phyloP scores from a whole-genome alignment of 2,888 invertebrate species.

The Clostera curtula region DNA sequence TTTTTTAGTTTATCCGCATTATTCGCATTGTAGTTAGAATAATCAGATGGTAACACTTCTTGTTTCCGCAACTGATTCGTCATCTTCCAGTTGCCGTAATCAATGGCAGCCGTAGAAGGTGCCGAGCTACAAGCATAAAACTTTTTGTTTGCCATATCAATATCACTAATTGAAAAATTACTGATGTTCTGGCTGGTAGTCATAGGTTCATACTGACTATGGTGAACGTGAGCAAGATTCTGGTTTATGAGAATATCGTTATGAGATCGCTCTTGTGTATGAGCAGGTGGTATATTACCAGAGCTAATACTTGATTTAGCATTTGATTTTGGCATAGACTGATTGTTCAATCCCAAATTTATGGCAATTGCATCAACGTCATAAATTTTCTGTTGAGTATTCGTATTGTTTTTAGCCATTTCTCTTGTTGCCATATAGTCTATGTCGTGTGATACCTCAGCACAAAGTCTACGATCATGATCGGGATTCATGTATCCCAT shows the following conservation, averaged over 20 bases:
- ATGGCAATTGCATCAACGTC: conserved; percentile 61
- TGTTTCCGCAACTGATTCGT: conserved; percentile 49
- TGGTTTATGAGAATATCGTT: conserved; percentile 40
- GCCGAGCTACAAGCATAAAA: conserved; percentile 45
- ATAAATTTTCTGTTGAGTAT: conserved; percentile 44
- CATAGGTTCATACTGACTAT: conserved; percentile 50
- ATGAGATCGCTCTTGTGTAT: conserved; percentile 43
- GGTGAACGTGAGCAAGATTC: conserved; percentile 53
- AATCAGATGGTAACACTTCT: conserved; percentile 54
- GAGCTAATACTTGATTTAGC: conserved; percentile 32
- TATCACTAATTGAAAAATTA: conserved; percentile 60
- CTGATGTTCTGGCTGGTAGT: conserved; percentile 39
- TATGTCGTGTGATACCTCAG: conserved; percentile 38
- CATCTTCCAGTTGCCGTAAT: conserved; percentile 65
- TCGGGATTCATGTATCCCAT: conserved; percentile 67
- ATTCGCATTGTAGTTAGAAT: conserved; percentile 44
- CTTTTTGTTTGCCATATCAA: conserved; percentile 63
- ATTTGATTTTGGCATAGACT: conserved; percentile 41
- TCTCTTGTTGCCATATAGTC: conserved; percentile 34
- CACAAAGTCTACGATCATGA: conserved; percentile 38
- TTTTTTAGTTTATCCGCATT: conserved; percentile 48
- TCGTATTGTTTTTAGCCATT: conserved; percentile 32
- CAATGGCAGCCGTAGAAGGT: conserved; percentile 42
- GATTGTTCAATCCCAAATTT: conserved; percentile 56
- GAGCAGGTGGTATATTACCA: conserved; percentile 47